Evolutionary conservation across 2,888 invertebrate species (phyloP).

Genomic region (Thymelicus lineola): DNA sequence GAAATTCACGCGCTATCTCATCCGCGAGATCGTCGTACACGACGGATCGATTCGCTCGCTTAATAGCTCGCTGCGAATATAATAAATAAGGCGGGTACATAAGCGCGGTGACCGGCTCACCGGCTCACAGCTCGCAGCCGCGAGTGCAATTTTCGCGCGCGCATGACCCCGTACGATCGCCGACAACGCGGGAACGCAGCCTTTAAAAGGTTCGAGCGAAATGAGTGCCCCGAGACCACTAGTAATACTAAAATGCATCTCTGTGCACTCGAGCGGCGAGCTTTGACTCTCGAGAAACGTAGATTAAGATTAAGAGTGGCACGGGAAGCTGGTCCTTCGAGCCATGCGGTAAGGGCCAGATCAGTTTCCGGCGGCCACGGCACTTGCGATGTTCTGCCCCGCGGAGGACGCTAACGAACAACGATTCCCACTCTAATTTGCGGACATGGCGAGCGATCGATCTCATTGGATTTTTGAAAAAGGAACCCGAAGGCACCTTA

Average conservation of each 20-base stretch:
- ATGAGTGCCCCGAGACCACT: constrained; percentile 66
- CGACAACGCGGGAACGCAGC: constrained; percentile 50
- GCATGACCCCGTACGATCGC: constrained; percentile 53
- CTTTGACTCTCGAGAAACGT: constrained; percentile 66
- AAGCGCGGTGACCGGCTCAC: constrained; percentile 47
- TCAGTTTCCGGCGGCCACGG: constrained; percentile 42
- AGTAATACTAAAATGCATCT: constrained; percentile 73
- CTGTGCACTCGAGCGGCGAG: constrained; percentile 68
- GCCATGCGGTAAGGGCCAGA: constrained; percentile 45
- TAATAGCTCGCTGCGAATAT: constrained; percentile 53
- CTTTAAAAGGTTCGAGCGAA: constrained; percentile 63
- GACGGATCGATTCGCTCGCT: constrained; percentile 53
- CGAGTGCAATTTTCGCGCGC: constrained; percentile 66
- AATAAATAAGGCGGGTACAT: constrained; percentile 50
- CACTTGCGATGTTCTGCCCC: constrained; percentile 53
- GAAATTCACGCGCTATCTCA: constrained; percentile 60
- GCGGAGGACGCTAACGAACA: constrained; percentile 71
- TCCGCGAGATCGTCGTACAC: constrained; percentile 46
- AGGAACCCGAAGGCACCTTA: constrained; percentile 72
- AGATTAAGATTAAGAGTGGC: constrained; percentile 65
- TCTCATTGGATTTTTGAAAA: constrained; percentile 83
- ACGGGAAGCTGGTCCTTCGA: constrained; percentile 46
- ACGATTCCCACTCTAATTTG: constrained; percentile 83
- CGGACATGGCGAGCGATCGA: constrained; percentile 83
- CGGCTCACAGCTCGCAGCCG: constrained; percentile 56